Base-by-base conservation (phyloP, 35 echinoderm and acorn worm species). In the Ophiothrix spiculata region DNA sequence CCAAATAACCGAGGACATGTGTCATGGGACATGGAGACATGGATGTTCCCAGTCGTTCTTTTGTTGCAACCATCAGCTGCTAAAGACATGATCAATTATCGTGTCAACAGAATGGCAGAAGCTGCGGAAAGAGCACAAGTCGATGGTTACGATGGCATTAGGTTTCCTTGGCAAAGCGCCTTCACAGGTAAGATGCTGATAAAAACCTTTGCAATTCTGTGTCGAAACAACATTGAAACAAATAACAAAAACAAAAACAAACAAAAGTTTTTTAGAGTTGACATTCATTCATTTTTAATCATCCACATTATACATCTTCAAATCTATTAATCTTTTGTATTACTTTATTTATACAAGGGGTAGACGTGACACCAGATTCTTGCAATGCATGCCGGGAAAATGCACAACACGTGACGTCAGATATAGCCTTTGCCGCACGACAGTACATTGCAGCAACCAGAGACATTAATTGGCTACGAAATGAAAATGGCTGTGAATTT, bases 381-480 rank as follows among this genome's bases (percentile, higher is more conserved):
- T 94, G 91, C 83, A 80, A 54, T 77, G 37, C 35, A 15, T 41
- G 37, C 8, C 1, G 79, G 79, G 79, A 81, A 45, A 88, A 94
- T 84, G 96, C 94, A 74, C 89, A 89, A 14, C 96, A 99, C 82
- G 87, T 99, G 35, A 81, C 83, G 64, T 92, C 92, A 16, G 96
- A 99, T 39, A 94, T 99, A 64, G 92, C 96, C 14, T 92, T 92
- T 74, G 96, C 96, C 37, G 78, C 78, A 8, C 89, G 89, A 56
- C 92, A 94, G 83, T 92, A 99, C 77, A 0, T 99, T 23, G 78
- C 54, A 35, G 78, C 91, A 4, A 91, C 92, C 28, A 83, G 81
- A 36, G 96, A 98, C 76, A 63, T 64, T 1, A 37, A 77, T 56
- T 98, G 94, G 39, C 84, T 98, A 35, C 40, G 34, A 6, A 37